Percentiles rank a stretch among this genome's conserved stretches.
Evolutionary conservation across 2,888 invertebrate species (phyloP).

Genomic region (Griposia aprilina): DNA sequence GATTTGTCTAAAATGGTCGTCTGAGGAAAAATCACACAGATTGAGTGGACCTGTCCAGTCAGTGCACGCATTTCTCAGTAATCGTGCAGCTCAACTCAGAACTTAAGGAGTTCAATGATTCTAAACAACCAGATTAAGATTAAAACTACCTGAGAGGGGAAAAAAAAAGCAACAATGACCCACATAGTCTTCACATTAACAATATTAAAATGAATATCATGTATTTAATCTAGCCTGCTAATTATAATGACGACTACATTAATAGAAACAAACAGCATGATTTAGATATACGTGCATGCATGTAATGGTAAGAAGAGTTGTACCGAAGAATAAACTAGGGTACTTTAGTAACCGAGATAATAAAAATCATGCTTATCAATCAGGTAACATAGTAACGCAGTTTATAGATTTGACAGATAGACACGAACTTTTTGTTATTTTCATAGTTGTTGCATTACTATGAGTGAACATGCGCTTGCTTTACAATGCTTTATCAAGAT

Average conservation of each 20-base stretch:
- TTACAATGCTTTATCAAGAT: not conserved
- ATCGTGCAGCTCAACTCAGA: too few relatives aligned
- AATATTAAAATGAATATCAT: too few relatives aligned
- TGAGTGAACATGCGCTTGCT: not conserved
- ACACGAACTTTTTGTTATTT: not conserved
- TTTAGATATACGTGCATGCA: not conserved
- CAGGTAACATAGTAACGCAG: accelerated
- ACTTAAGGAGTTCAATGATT: too few relatives aligned
- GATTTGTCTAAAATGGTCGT: too few relatives aligned
- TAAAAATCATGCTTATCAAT: not conserved
- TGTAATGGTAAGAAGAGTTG: not conserved
- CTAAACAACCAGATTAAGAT: too few relatives aligned
- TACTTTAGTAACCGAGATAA: not conserved
- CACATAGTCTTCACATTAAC: too few relatives aligned
- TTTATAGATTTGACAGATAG: not conserved
- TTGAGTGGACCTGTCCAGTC: too few relatives aligned
- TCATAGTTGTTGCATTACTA: not conserved
- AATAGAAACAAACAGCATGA: not conserved
- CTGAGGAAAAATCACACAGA: too few relatives aligned
- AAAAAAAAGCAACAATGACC: too few relatives aligned
- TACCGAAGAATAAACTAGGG: not conserved
- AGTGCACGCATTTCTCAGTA: too few relatives aligned
- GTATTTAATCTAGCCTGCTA: too few relatives aligned
- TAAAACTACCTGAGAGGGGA: too few relatives aligned
- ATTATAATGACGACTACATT: not conserved